These are phyloP conservation scores for Netelia fuscicornis DNA, from an alignment of 2,888 invertebrate species.

Conservation along the genomic window DNA sequence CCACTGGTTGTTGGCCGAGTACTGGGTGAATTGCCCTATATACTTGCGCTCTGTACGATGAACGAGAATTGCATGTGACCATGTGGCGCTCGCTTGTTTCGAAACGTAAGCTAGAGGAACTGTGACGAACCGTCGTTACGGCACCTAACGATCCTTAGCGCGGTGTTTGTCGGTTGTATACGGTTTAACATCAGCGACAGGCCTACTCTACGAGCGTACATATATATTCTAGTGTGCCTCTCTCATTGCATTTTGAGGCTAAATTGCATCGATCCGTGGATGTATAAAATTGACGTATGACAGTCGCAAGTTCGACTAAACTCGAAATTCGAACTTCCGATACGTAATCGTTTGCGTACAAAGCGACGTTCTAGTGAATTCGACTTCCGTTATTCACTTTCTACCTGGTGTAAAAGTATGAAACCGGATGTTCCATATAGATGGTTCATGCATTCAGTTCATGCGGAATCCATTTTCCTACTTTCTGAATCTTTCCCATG, in stretches of 20 bases:
- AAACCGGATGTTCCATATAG: too few relatives aligned
- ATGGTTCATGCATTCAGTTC: too few relatives aligned
- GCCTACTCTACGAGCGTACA: not conserved
- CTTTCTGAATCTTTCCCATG: too few relatives aligned
- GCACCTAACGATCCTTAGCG: conserved; percentile 61
- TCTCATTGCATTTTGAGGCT: conserved; percentile 57
- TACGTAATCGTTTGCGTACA: conserved; percentile 46
- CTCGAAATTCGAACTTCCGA: conserved; percentile 59
- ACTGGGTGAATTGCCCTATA: too few relatives aligned
- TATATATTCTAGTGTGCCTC: conserved; percentile 3
- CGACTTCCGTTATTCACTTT: conserved; percentile 40
- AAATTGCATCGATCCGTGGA: conserved; percentile 61
- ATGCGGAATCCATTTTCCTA: too few relatives aligned
- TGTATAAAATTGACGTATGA: conserved; percentile 41
- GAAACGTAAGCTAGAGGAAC: conserved; percentile 33
- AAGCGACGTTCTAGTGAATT: conserved; percentile 53
- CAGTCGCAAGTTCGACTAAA: conserved; percentile 26
- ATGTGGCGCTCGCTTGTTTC: conserved; percentile 50
- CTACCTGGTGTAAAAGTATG: not conserved
- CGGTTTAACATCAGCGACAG: conserved; percentile 43
- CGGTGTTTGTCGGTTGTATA: conserved; percentile 47
- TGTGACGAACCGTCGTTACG: conserved; percentile 59
- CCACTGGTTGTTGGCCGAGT: too few relatives aligned
- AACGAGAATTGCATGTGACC: conserved; percentile 57
- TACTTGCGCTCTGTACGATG: not conserved